Base-by-base conservation (phyloP, 2,888 invertebrate genomes). In the Mycogona germanica region DNA sequence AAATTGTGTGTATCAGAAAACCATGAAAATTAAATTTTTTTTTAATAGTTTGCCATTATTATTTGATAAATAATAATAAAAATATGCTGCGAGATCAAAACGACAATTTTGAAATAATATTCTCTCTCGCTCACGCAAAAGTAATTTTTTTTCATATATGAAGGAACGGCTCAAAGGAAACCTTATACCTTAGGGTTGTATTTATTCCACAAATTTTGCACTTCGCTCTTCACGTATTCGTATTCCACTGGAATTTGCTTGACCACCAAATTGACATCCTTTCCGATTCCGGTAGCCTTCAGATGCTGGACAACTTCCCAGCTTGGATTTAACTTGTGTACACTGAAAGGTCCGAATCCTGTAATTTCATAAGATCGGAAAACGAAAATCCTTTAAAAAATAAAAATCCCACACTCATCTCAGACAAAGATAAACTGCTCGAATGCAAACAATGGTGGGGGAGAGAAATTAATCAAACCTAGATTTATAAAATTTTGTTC, bases 331-430 rank as follows among this genome's bases (percentile, higher is more conserved):
- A 82, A 72, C 25, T 71, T 69, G 64, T 87, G 81, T 37, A 72
- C 71, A 6, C 73, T 68, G 69, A 87, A 89, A 1, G 87, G 87
- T 0, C 87, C 87, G 70, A 89, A 89, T 5, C 88, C 88, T 58
- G 82, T 81, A 14, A 84, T 74, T 28, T 82, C 25, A 55, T 52
- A 32, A n/a, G n/a, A n/a, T n/a, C n/a, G n/a, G n/a, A n/a, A n/a
- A n/a, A n/a, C n/a, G n/a, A n/a, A n/a, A n/a, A n/a, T n/a, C n/a
- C n/a, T n/a, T n/a, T n/a, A n/a, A n/a, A n/a, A n/a, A n/a, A n/a
- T n/a, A n/a, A n/a, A n/a, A n/a, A n/a, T n/a, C n/a, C n/a, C n/a
- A n/a, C n/a, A n/a, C n/a, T n/a, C n/a, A n/a, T n/a, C n/a, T n/a
- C n/a, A n/a, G n/a, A n/a, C n/a, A n/a, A n/a, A n/a, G n/a, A n/a